phyloP scores from a whole-genome alignment of 2,797 vertebrate genomes.

The Xenopus petersii region DNA sequence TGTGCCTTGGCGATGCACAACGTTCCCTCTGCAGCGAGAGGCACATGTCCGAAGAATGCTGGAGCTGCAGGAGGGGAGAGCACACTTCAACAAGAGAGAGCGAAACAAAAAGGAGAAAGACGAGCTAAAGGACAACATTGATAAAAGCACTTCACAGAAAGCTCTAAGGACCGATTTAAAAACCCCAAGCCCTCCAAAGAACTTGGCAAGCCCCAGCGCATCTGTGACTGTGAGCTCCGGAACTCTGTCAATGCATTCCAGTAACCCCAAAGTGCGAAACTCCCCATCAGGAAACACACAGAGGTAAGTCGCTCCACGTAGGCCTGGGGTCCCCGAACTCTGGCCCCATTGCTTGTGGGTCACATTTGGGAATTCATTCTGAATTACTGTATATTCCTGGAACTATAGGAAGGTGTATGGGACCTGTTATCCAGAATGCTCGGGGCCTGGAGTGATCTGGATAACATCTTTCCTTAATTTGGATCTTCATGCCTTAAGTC shows the following conservation, averaged over 20 bases:
- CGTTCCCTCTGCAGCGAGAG: conserved; percentile 88
- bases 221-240: conserved; percentile 78
- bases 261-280: conserved; percentile 94
- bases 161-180: conserved; percentile 48
- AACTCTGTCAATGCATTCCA: conserved; percentile 99
- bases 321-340: too few relatives aligned
- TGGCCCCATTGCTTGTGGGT: too few relatives aligned
- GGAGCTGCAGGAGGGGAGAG: conserved; percentile 93
- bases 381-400: too few relatives aligned
- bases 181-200: conserved; percentile 68
- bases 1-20: conserved; percentile 95
- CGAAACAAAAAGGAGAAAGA: conserved; percentile 90
- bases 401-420: too few relatives aligned
- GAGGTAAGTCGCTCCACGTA: conserved; percentile 72
- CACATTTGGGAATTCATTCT: too few relatives aligned
- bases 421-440: too few relatives aligned
- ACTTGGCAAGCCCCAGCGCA: conserved; percentile 85
- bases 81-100: conserved; percentile 88
- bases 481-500: too few relatives aligned
- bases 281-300: conserved; percentile 98
- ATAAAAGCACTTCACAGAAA: conserved; percentile 60
- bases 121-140: conserved; percentile 75
- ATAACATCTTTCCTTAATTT: too few relatives aligned
- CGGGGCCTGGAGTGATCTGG: too few relatives aligned
- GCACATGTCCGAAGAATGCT: conserved; percentile 88